These are phyloP conservation scores for Tachina fera DNA, from an alignment of 2,888 invertebrate species.

Conservation along the genomic window DNA sequence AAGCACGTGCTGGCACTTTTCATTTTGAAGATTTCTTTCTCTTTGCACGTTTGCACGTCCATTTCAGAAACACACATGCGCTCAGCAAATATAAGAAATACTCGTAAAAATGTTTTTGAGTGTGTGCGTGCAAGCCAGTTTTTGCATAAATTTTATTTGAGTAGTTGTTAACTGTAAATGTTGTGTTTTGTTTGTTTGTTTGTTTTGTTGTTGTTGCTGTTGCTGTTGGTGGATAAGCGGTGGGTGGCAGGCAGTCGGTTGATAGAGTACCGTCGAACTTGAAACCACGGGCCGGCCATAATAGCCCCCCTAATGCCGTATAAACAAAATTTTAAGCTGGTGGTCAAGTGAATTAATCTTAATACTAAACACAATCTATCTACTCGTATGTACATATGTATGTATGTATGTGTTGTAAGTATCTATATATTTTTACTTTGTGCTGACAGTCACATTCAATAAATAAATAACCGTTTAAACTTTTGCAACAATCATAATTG, in stretches of 20 bases:
- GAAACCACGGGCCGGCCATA: slow-evolving; percentile 78
- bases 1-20: background rate
- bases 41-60: background rate
- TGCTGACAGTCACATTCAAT: slow-evolving; percentile 52
- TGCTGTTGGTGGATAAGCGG: background rate
- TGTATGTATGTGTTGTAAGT: slow-evolving; percentile 53
- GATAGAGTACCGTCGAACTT: slow-evolving; percentile 51
- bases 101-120: background rate
- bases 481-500: slow-evolving; percentile 13
- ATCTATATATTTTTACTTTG: slow-evolving; percentile 37
- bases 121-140: slow-evolving; percentile 15
- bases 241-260: slow-evolving; percentile 17
- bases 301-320: slow-evolving; percentile 76
- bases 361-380: slow-evolving; percentile 69
- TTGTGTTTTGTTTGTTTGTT: slow-evolving; percentile 41
- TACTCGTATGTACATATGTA: background rate
- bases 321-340: slow-evolving; percentile 82
- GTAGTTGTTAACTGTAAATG: background rate
- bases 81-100: background rate
- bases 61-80: slow-evolving; percentile 1
- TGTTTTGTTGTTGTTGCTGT: too few relatives aligned
- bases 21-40: background rate
- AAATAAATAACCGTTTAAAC: slow-evolving; percentile 8
- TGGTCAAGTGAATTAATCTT: slow-evolving; percentile 79
- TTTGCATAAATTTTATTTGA: background rate